Evolutionary conservation across 2,113 vertebrate genomes (phyloP).

Genomic region (Coregonus clupeaformis): DNA sequence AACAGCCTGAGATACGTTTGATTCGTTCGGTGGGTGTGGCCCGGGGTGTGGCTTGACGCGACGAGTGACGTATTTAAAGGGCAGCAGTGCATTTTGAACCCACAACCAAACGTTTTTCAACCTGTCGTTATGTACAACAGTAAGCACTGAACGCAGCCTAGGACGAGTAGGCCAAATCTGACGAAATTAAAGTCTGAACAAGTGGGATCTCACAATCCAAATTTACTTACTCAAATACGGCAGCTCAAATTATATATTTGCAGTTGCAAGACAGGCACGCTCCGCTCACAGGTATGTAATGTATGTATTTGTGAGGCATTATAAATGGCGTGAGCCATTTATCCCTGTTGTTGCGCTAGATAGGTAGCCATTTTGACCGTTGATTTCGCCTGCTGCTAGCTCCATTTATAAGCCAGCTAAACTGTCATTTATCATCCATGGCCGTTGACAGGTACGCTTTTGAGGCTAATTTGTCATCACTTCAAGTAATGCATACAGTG

Average conservation of each 20-base stretch:
- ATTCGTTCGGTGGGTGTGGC: too few relatives aligned
- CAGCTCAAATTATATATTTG: neutral
- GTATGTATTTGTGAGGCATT: neutral
- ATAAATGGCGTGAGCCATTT: too few relatives aligned
- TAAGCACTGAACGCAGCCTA: neutral
- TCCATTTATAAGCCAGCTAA: too few relatives aligned
- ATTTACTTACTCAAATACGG: conserved; percentile 21
- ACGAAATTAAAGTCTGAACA: too few relatives aligned
- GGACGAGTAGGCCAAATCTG: neutral
- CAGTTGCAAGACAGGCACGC: neutral
- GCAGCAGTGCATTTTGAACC: too few relatives aligned
- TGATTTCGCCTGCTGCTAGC: conserved; percentile 25
- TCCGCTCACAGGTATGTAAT: neutral
- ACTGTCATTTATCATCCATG: neutral
- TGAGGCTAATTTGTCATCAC: neutral
- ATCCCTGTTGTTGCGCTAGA: neutral
- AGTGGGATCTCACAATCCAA: conserved; percentile 27
- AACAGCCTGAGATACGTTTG: too few relatives aligned
- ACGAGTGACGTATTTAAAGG: too few relatives aligned
- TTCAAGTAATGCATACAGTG: neutral
- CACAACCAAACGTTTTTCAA: neutral
- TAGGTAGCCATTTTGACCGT: conserved; percentile 53
- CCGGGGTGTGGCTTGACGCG: too few relatives aligned
- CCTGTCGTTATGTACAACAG: neutral
- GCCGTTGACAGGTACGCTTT: neutral